Conservation (phyloP, 2,888 invertebrate species). For the Linnaemya tessellans region DNA sequence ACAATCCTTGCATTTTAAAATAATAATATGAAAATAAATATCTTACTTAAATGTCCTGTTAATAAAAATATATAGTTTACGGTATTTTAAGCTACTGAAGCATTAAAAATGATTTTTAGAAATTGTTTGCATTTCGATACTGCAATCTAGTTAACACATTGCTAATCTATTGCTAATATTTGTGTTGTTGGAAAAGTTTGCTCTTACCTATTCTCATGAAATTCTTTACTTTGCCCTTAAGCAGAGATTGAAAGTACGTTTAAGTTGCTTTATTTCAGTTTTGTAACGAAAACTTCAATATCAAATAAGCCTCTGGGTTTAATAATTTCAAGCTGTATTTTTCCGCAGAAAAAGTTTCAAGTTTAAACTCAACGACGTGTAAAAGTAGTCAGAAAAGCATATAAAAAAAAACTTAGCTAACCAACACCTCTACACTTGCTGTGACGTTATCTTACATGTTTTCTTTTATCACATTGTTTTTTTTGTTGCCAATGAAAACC, state of each 20-base stretch:
- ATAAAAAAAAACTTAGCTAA: constrained; percentile 65
- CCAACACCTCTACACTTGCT: constrained; percentile 65
- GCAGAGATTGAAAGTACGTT: constrained; percentile 10
- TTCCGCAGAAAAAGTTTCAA: constrained; percentile 53
- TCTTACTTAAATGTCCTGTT: no score
- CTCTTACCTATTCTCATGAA: constrained; percentile 14
- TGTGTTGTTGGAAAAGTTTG: not conserved
- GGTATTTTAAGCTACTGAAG: no score
- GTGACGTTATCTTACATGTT: constrained; percentile 24
- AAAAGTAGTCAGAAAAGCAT: constrained; percentile 34
- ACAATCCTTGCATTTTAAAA: no score
- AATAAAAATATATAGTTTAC: no score
- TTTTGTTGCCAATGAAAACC: not conserved
- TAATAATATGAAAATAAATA: no score
- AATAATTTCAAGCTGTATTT: not conserved
- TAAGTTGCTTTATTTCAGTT: constrained; percentile 15
- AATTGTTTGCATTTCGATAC: not conserved
- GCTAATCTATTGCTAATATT: not conserved
- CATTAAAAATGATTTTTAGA: no score
- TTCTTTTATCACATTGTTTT: not conserved
- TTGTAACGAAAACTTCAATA: not conserved
- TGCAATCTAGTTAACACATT: not conserved
- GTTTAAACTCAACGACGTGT: constrained; percentile 68
- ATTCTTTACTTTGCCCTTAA: not conserved
- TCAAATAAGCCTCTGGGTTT: not conserved